Evolutionary conservation across 2,113 vertebrate species (phyloP), one percentile per base, ranked within the genome.

Genomic region (Sula dactylatra): DNA sequence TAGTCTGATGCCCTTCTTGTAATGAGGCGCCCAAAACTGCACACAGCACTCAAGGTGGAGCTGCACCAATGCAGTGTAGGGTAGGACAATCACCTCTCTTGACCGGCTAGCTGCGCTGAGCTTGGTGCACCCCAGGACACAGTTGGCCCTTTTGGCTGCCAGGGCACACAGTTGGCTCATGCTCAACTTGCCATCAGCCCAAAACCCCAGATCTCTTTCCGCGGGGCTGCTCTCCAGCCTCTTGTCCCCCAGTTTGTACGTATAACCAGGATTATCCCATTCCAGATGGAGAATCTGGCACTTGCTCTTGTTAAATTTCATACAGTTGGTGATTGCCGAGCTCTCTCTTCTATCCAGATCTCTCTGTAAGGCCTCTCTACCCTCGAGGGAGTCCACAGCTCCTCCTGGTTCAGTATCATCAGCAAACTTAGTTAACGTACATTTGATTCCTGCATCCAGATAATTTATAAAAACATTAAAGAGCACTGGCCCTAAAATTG

Each of bases 161-260:
- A 36, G 22, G 58, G 58, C 22, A 61, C 21, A 16, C 22, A 7
- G 10, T 16, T 36, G n/a, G 36, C 58, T 61, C n/a, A 24, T 36
- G 25, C 6, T 61, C n/a, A 61, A 36, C 58, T 61, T 61, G n/a
- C 9, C 52, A 59, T 13, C 67, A 42, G 66, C 26, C 44, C 59
- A 65, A 22, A 32, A 11, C 8, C 25, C 31, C 36, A 58, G 42
- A 42, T 50, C 25, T 40, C 32, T 82, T 65, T 65, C 58, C 3
- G 0, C 0, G 1, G 6, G 9, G 26, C 13, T 77, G 64, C 5
- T 38, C 24, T 38, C 16, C 19, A 45, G 62, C 10, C 21, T 32
- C 22, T 69, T 0, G 1, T n/a, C 24, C 13, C 24, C 45, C 20
- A 42, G 1, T 64, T 62, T 49, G 13, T 49, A 62, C 0, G 0